These are phyloP conservation scores for Muscidifurax raptorellus DNA, from an alignment of 1,140 invertebrate species.

Conservation along the genomic window DNA sequence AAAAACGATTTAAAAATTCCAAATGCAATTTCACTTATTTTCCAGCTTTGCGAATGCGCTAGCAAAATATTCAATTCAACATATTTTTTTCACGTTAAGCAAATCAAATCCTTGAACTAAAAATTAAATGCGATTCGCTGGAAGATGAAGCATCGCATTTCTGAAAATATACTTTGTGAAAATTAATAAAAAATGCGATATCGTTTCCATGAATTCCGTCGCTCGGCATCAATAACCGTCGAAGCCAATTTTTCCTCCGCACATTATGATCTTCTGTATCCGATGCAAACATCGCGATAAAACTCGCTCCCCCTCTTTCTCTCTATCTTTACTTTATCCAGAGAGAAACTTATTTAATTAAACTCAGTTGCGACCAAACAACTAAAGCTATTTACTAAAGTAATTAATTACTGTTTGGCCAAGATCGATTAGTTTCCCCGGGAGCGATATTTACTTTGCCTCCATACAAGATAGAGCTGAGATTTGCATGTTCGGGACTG, in stretches of 20 bases:
- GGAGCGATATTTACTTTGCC: slow-evolving; percentile 38
- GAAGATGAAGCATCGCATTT: too few species aligned
- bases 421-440: slow-evolving; percentile 52
- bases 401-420: slow-evolving; percentile 55
- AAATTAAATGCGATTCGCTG: too few species aligned
- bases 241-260: not conserved
- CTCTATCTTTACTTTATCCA: slow-evolving; percentile 26
- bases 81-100: too few species aligned
- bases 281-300: slow-evolving; percentile 25
- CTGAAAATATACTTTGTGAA: not conserved
- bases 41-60: not conserved
- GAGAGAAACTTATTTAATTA: slow-evolving; percentile 53
- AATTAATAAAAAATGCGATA: too few species aligned
- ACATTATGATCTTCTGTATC: not conserved
- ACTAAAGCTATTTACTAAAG: slow-evolving; percentile 53
- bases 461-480: slow-evolving; percentile 29
- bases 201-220: too few species aligned
- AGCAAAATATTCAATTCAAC: not conserved
- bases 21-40: not conserved
- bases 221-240: not conserved
- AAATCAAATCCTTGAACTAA: too few species aligned
- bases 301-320: not conserved
- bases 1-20: slow-evolving; percentile 12
- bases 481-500: slow-evolving; percentile 48
- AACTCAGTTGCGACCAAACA: slow-evolving; percentile 43